Percentiles rank a stretch among this genome's conserved stretches.
Conservation (phyloP, 2,113 vertebrate genomes). For the Pungitius pungitius region DNA sequence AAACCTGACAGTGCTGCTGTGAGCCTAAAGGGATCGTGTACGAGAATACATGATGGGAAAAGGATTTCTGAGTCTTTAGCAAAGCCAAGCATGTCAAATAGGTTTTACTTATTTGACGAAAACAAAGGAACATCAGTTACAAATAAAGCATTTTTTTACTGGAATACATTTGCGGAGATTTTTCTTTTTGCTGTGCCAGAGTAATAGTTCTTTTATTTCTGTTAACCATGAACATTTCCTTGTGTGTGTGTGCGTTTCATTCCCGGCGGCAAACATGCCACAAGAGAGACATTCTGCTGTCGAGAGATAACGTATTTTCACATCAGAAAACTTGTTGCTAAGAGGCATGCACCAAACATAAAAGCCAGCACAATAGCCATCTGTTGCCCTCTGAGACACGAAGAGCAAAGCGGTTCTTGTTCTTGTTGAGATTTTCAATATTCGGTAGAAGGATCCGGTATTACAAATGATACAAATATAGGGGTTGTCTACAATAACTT, state of each 20-base stretch:
- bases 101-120: neutral
- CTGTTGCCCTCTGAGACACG: neutral
- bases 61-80: neutral
- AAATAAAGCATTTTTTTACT: neutral
- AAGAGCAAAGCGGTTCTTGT: conserved; percentile 7
- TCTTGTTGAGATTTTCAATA: conserved; percentile 19
- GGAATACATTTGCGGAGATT: conserved; percentile 13
- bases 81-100: no score
- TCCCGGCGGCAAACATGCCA: neutral
- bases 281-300: conserved; percentile 26
- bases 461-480: conserved; percentile 22
- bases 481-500: neutral
- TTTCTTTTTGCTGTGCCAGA: neutral
- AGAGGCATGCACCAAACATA: conserved; percentile 21
- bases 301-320: conserved; percentile 13
- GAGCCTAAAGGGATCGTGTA: conserved; percentile 4
- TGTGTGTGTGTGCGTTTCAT: neutral
- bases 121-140: neutral
- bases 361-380: conserved; percentile 22
- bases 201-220: neutral
- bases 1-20: neutral
- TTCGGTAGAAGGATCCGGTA: conserved; percentile 11
- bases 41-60: conserved; percentile 1
- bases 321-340: conserved; percentile 31
- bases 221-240: conserved; percentile 21